Evolutionary conservation across 2,797 vertebrate genomes (phyloP).

Genomic region (Tympanoctomys barrerae): DNA sequence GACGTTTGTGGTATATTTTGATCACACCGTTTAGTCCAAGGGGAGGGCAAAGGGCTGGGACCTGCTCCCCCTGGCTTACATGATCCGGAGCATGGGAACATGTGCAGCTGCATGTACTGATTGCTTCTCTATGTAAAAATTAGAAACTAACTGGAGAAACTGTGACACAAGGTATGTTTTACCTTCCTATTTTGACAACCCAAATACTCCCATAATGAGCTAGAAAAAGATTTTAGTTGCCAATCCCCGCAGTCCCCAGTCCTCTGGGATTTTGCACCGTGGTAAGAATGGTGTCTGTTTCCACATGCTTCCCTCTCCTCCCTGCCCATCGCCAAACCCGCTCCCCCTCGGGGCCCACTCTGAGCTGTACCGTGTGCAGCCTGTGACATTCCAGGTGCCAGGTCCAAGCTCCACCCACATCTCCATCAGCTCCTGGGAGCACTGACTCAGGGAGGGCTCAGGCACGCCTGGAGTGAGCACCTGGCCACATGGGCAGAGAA

Average conservation of each 20-base stretch:
- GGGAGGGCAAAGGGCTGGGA: background rate
- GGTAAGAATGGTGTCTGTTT: background rate
- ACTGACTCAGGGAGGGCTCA: background rate
- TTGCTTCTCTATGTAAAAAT: background rate
- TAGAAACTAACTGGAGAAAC: background rate
- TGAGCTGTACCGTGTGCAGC: background rate
- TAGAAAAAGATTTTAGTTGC: background rate
- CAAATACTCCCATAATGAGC: background rate
- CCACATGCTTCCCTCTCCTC: background rate
- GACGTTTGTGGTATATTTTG: background rate
- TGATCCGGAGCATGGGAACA: background rate
- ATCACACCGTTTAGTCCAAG: background rate
- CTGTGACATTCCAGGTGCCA: background rate
- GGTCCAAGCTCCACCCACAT: background rate
- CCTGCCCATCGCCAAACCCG: accelerated
- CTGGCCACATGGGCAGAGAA: background rate
- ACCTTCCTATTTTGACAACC: background rate
- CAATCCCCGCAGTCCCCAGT: background rate
- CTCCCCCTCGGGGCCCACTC: background rate
- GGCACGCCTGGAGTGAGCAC: background rate
- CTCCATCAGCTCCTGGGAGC: background rate
- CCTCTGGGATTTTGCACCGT: background rate
- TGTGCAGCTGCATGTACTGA: background rate
- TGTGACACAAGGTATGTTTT: background rate
- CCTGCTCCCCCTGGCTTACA: background rate